Evolutionary conservation across 2,797 vertebrate species (phyloP).

Genomic region (Myotis planiceps): DNA sequence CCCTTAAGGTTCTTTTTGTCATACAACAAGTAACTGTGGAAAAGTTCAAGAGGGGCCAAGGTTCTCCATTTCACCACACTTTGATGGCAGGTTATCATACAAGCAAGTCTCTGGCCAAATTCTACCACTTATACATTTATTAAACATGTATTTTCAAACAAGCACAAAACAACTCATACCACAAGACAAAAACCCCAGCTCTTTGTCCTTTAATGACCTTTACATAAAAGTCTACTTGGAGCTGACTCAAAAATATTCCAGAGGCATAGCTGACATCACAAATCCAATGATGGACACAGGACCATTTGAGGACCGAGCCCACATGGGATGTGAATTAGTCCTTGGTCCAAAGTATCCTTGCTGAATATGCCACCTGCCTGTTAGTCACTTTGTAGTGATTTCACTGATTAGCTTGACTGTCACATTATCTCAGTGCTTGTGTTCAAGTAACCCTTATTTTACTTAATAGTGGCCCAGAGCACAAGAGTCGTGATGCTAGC

Average conservation of each 20-base stretch:
- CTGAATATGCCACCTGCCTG: background rate
- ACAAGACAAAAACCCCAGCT: background rate
- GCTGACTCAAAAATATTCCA: background rate
- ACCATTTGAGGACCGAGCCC: background rate
- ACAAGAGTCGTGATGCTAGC: background rate
- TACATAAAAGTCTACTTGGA: background rate
- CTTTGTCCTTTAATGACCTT: background rate
- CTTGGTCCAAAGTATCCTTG: background rate
- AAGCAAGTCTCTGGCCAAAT: background rate
- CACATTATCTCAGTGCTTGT: background rate
- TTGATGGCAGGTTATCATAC: background rate
- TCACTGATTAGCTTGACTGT: background rate
- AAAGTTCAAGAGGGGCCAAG: background rate
- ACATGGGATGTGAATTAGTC: background rate
- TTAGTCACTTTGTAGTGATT: background rate
- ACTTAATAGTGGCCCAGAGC: background rate
- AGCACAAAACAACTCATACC: background rate
- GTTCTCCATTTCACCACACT: background rate
- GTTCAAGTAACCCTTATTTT: background rate
- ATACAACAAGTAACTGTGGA: background rate
- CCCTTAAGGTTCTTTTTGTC: background rate
- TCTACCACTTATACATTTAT: background rate
- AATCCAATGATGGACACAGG: background rate
- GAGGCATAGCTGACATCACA: background rate
- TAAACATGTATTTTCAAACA: background rate